Percentiles rank a stretch among this genome's conserved stretches.
Evolutionary conservation across 2,797 vertebrate genomes (phyloP).

Genomic region (Poecilia velifera): DNA sequence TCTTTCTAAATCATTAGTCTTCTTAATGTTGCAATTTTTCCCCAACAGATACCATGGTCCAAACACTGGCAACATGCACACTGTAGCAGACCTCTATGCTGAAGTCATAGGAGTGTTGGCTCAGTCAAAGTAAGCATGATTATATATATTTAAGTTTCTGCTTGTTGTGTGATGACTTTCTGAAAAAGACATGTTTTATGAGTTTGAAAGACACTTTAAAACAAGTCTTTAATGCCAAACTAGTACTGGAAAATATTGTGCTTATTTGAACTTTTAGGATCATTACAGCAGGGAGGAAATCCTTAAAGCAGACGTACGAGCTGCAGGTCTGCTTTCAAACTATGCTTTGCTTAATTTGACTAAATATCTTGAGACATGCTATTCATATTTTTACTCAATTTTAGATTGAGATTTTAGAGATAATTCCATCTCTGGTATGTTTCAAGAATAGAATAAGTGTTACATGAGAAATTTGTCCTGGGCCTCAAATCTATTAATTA

Average conservation of each 20-base stretch:
- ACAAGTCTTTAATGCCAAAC: conserved; percentile 68
- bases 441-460: conserved; percentile 56
- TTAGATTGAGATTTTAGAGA: not conserved
- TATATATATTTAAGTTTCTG: conserved; percentile 5
- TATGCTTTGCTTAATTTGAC: conserved; percentile 41
- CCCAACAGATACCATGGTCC: conserved; percentile 92
- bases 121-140: conserved; percentile 91
- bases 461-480: conserved; percentile 46
- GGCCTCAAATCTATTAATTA: conserved; percentile 42
- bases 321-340: conserved; percentile 39
- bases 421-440: conserved; percentile 57
- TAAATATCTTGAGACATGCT: conserved; percentile 5
- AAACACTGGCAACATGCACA: conserved; percentile 99
- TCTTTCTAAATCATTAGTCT: not conserved
- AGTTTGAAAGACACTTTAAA: conserved; percentile 56
- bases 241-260: conserved; percentile 78
- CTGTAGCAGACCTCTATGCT: conserved; percentile 97
- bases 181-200: conserved; percentile 47
- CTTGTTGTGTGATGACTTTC: conserved; percentile 20
- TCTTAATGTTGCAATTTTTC: conserved; percentile 3
- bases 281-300: conserved; percentile 52
- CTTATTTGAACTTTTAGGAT: conserved; percentile 75
- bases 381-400: not conserved
- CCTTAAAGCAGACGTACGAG: conserved; percentile 66
- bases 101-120: conserved; percentile 96